Evolutionary conservation across 2,888 invertebrate genomes (phyloP).

Genomic region (Noctua pronuba): DNA sequence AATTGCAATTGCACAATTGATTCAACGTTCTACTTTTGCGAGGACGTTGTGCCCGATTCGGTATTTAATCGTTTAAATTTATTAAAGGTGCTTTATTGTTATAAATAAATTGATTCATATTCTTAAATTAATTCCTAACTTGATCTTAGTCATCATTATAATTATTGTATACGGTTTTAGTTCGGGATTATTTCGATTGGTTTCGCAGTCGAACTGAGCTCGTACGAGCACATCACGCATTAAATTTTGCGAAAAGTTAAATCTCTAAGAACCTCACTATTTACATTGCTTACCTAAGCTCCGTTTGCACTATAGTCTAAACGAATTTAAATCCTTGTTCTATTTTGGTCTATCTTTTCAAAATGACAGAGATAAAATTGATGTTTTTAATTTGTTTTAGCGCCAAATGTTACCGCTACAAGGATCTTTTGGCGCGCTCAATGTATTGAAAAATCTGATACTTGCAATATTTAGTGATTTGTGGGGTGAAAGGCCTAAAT

Average conservation of each 20-base stretch:
- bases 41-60: conserved; percentile 44
- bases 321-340: not conserved
- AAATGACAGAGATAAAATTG: not conserved
- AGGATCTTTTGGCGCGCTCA: not conserved
- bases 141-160: not conserved
- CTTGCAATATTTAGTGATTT: not conserved
- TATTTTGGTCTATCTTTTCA: not conserved
- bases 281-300: not conserved
- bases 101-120: not conserved
- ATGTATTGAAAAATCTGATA: not conserved
- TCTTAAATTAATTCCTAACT: not conserved
- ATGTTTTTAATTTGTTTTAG: not conserved
- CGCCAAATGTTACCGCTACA: not conserved
- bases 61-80: conserved; percentile 28
- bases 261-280: not conserved
- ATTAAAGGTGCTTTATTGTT: conserved; percentile 13
- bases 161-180: not conserved
- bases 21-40: conserved; percentile 37
- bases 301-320: not conserved
- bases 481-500: not conserved
- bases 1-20: conserved; percentile 69
- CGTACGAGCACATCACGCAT: not conserved
- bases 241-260: not conserved
- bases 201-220: not conserved
- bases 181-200: not conserved